Base-by-base conservation (phyloP, 2,113 vertebrate genomes). In the Menura novaehollandiae region DNA sequence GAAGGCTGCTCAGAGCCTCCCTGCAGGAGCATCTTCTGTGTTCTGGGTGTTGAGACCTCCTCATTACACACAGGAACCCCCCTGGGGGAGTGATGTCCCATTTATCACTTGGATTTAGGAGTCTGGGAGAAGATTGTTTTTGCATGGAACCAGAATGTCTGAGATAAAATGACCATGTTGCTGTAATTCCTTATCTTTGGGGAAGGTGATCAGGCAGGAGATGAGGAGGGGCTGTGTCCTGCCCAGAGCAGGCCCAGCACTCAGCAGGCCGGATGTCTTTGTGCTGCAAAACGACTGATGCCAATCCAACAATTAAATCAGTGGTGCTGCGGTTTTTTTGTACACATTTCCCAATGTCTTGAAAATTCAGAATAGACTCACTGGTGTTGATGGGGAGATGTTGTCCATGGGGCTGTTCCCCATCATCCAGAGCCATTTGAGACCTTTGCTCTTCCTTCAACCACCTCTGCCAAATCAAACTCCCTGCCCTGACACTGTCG, bases 401-500 rank as follows among this genome's bases (percentile, higher is more conserved):
- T 2, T 93, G 59, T n/a, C 75, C n/a, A 0, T 13, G 41, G 21
- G 72, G 28, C 35, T 73, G 71, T 11, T 41, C 77, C 88, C 97
- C 39, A 4, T 85, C 51, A 97, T 75, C 81, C 91, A 32, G 12
- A 58, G 91, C 13, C 89, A 55, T 89, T 53, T 58, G 73, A 88
- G 89, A 63, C 82, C 76, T 17, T 37, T 88, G 76, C 86, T 89
- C 67, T 77, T 81, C 92, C 95, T 81, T 47, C 69, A 93, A 33
- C 87, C 91, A 72, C 96, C 95, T 96, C 97, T 98, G 98, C 97
- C 56, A 89, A 95, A 97, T 98, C 96, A 80, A 96, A 98, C 97
- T 97, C 97, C 86, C 27, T 39, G 59, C 88, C 47, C 96, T 96
- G 96, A 95, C 95, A 97, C 88, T 86, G 78, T 93, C 43, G 59